Evolutionary conservation across 2,113 vertebrate genomes (phyloP), one percentile per base, ranked within the genome.

Genomic region (Ptilorrhoa leucosticta): DNA sequence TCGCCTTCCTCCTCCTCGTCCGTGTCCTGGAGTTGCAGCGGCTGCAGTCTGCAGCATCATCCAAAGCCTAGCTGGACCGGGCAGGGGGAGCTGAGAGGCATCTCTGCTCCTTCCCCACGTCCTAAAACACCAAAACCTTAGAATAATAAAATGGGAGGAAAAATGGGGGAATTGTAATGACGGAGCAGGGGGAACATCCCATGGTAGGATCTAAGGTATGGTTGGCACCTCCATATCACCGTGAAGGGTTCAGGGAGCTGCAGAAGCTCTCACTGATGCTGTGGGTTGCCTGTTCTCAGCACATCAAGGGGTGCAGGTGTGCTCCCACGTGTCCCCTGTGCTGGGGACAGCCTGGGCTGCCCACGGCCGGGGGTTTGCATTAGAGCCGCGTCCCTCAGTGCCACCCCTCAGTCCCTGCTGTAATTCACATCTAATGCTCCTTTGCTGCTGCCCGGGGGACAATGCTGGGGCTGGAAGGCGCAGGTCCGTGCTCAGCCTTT

Each of bases 1-100:
- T 98, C 6, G 64, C 97, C 77, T 97, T 97, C 71, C 87, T 98
- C 31, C 31, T 98, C 24, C 73, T 96, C 9, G 1, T 98, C 84
- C 97, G 92, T 4, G 82, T 94, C 56, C 70, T 98, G 58, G 90
- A 97, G 92, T 10, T 97, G 81, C 96, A 96, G 89, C 5, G 31
- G 35, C 95, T 96, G 87, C 92, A 94, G 53, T 60, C 96, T 24
- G 54, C 47, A 4, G 31, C 93, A 37, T 45, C 94, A 0, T 47
- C 93, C 66, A 83, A 96, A 37, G 95, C 87, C 28, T 97, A 96
- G 70, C 51, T 11, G 2, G 66, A 42, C 35, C 0, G 0, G 37
- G 42, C 21, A 71, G 28, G 26, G n/a, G 58, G 18, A 42, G 44
- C 48, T 3, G 8, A 50, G 56, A 27, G 54, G 31, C 11, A 0